These are phyloP conservation scores for Neoascia interrupta DNA, from an alignment of 2,888 invertebrate species.

Conservation along the genomic window DNA sequence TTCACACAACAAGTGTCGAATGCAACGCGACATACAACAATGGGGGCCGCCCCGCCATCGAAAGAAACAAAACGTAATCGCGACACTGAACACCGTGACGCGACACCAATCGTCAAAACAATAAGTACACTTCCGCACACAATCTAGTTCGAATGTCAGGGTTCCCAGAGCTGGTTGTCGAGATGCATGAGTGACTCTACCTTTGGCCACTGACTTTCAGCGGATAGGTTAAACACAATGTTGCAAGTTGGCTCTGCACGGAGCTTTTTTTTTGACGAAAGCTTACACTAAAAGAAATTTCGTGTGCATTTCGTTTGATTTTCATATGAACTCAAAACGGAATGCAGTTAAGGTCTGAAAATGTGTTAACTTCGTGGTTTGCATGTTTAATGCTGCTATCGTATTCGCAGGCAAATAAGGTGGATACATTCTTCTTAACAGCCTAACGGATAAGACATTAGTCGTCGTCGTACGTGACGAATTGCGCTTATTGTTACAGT, in stretches of 20 bases:
- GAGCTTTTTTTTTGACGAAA: conserved; percentile 24
- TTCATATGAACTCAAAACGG: conserved; percentile 11
- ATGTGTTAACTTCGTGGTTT: conserved; percentile 52
- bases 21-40: conserved; percentile 52
- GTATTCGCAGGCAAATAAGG: neutral
- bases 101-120: conserved; percentile 21
- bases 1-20: conserved; percentile 66
- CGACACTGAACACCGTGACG: conserved; percentile 15
- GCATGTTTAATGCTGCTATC: conserved; percentile 29
- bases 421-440: conserved; percentile 15
- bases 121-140: conserved; percentile 7
- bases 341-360: conserved; percentile 39
- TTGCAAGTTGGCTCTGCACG: neutral
- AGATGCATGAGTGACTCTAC: conserved; percentile 35
- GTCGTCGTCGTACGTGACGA: conserved; percentile 19
- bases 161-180: conserved; percentile 26
- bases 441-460: conserved; percentile 36
- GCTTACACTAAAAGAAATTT: conserved; percentile 39
- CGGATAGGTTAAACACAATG: conserved; percentile 4
- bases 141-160: conserved; percentile 56
- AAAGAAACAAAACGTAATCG: conserved; percentile 49
- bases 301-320: conserved; percentile 8
- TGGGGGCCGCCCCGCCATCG: conserved; percentile 15
- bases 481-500: neutral
- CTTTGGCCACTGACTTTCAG: conserved; percentile 43